Evolutionary conservation across 2,113 vertebrate genomes (phyloP).

Genomic region (rabbit (Oryctolagus cuniculus)): mOryCun1.1 NC_091442.1:114598001-114598500

Average conservation of each 20-base stretch:
- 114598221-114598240: too few relatives aligned
- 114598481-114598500: accelerated
- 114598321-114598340: background rate
- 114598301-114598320: background rate
- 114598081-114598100: background rate
- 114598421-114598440: too few relatives aligned
- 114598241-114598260: too few relatives aligned
- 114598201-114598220: background rate
- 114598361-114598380: background rate
- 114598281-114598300: background rate
- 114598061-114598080: accelerated
- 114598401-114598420: too few relatives aligned
- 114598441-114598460: too few relatives aligned
- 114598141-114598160: background rate
- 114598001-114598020: background rate
- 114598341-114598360: background rate
- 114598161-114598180: background rate
- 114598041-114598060: background rate
- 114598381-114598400: background rate
- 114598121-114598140: background rate
- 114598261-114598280: too few relatives aligned
- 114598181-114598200: background rate
- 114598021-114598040: background rate
- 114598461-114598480: background rate
- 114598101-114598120: background rate